A percentile compares a stretch with the other conserved stretches of the same genome.
These are phyloP conservation scores for Carterocephalus palaemon DNA, from an alignment of 2,888 invertebrate species.

Conservation along the genomic window DNA sequence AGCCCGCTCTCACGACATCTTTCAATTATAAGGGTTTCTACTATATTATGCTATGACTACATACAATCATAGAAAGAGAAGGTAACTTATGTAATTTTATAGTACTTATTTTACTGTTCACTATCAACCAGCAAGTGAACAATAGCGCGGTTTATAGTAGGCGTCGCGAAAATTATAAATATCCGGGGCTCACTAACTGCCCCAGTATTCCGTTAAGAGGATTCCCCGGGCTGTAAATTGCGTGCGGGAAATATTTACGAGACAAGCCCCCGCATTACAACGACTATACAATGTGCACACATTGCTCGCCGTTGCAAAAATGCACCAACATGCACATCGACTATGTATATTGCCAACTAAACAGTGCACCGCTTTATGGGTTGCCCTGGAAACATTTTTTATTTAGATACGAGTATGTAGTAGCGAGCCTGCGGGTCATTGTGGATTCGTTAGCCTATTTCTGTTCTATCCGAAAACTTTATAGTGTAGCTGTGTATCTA, in stretches of 20 bases:
- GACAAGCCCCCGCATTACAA: slow-evolving; percentile 72
- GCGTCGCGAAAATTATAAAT: slow-evolving; percentile 64
- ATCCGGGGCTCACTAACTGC: slow-evolving; percentile 68
- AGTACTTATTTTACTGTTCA: no score
- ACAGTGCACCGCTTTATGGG: slow-evolving; percentile 35
- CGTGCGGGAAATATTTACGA: slow-evolving; percentile 75
- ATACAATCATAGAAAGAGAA: no score
- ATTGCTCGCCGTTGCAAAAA: slow-evolving; percentile 59
- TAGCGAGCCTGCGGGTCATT: no score
- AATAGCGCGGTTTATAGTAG: slow-evolving; percentile 51
- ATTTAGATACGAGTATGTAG: no score
- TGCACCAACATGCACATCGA: slow-evolving; percentile 35
- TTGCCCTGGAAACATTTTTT: slow-evolving; percentile 10
- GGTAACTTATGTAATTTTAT: no score
- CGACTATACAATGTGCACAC: slow-evolving; percentile 49
- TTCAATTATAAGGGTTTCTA: no score
- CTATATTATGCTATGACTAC: no score
- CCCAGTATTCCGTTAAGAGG: slow-evolving; percentile 74
- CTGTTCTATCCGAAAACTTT: no score
- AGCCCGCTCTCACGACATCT: no score
- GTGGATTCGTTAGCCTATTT: no score
- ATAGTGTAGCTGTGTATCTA: no score
- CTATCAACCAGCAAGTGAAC: slow-evolving; percentile 35
- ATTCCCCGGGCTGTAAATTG: slow-evolving; percentile 75
- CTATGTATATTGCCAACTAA: slow-evolving; percentile 33